phyloP scores from a whole-genome alignment of 2,113 vertebrate species.

The Aldabrachelys gigantea region DNA sequence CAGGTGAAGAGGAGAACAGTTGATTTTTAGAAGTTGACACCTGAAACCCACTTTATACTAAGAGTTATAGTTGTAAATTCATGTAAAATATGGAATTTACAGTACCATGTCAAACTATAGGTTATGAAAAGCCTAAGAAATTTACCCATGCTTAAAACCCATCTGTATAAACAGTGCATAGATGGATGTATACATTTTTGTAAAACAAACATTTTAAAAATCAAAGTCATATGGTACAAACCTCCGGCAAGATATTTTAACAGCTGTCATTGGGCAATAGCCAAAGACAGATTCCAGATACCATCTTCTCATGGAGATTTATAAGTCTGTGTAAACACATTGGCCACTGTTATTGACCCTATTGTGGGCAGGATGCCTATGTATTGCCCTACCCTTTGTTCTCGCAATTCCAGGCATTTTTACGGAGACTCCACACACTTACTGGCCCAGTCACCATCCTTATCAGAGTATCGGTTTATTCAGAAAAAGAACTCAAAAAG shows the following conservation, averaged over 20 bases:
- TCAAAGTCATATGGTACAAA: not conserved
- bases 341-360: not conserved
- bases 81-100: slow-evolving; percentile 3
- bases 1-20: slow-evolving; percentile 21
- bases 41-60: slow-evolving; percentile 43
- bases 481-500: not conserved
- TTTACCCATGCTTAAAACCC: slow-evolving; percentile 18
- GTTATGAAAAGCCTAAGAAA: not conserved
- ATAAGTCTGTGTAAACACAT: not conserved
- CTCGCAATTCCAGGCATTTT: not conserved
- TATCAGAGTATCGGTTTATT: not conserved
- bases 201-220: not conserved
- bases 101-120: not conserved
- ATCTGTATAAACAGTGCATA: not conserved
- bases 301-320: not conserved
- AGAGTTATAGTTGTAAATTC: slow-evolving; percentile 45
- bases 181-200: not conserved
- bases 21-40: not conserved
- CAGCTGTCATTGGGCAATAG: not conserved
- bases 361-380: not conserved
- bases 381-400: not conserved
- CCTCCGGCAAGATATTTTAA: not conserved
- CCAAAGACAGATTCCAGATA: not conserved
- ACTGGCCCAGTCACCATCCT: not conserved
- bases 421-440: not conserved